Conservation (phyloP, 30 jellyfish, hydroid and myxozoan genomes). For the Hydra vulgaris region DNA sequence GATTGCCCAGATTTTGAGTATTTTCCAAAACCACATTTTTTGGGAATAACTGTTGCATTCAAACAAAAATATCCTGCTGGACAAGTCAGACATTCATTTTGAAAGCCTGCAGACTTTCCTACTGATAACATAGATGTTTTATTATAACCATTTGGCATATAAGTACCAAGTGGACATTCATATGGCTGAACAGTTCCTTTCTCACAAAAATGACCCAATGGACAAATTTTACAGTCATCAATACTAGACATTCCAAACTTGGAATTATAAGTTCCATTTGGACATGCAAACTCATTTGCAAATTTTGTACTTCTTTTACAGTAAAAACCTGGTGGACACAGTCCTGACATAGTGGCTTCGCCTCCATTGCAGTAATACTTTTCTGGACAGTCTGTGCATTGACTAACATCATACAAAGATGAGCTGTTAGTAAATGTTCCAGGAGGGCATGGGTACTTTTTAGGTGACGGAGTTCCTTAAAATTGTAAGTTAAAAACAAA, state of each 20-base stretch:
- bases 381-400: conserved; percentile 81
- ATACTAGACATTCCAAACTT: conserved; percentile 38
- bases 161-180: conserved; percentile 89
- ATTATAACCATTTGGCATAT: conserved; percentile 89
- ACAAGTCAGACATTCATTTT: conserved; percentile 74
- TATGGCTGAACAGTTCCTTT: conserved; percentile 88
- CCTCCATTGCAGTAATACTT: conserved; percentile 90
- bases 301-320: conserved; percentile 72
- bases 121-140: conserved; percentile 41
- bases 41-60: conserved; percentile 86
- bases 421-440: conserved; percentile 90
- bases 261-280: conserved; percentile 81
- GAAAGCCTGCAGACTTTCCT: conserved; percentile 92
- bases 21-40: conserved; percentile 73
- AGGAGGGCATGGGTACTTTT: conserved; percentile 88
- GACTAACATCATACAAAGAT: conserved; percentile 47
- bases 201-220: conserved; percentile 92
- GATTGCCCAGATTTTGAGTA: conserved; percentile 86
- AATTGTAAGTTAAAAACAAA: not conserved
- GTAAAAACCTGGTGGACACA: conserved; percentile 86
- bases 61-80: conserved; percentile 82
- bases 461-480: conserved; percentile 84
- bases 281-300: conserved; percentile 84
- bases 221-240: conserved; percentile 63
- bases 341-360: conserved; percentile 67